Evolutionary conservation across 64 coral and sea anemone species (phyloP).

Genomic region (Stylophora pistillata): DNA sequence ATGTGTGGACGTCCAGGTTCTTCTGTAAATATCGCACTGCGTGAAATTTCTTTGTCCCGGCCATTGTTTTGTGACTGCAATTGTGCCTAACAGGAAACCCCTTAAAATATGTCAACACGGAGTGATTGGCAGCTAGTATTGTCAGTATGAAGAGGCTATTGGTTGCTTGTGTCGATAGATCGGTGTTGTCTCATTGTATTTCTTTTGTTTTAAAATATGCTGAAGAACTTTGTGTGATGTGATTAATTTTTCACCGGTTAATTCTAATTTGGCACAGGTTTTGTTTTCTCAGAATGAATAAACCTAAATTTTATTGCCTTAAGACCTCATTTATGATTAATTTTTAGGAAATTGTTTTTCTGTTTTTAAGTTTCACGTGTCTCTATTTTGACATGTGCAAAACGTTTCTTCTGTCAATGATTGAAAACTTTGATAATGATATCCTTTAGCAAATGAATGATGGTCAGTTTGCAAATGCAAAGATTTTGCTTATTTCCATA

Average conservation of each 20-base stretch:
- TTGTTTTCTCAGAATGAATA: conserved; percentile 1
- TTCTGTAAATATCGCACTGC: conserved; percentile 29
- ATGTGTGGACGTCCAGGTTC: conserved; percentile 2
- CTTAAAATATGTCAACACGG: conserved; percentile 59
- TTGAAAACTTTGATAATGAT: neutral
- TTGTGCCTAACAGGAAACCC: conserved; percentile 67
- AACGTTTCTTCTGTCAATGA: conserved; percentile 8
- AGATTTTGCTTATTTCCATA: conserved; percentile 12
- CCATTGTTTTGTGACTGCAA: conserved; percentile 27
- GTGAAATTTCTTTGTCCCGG: conserved; percentile 18
- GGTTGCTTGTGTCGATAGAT: conserved; percentile 3
- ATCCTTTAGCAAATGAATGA: neutral
- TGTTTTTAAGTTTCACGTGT: neutral
- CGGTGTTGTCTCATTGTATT: neutral
- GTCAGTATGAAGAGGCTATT: neutral
- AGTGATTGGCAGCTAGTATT: conserved; percentile 66
- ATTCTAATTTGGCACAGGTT: conserved; percentile 4
- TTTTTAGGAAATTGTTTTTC: conserved; percentile 19
- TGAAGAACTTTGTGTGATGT: neutral
- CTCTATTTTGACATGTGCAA: neutral
- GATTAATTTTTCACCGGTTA: neutral
- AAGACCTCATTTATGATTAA: conserved; percentile 10
- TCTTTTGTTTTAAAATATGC: neutral
- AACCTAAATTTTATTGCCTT: neutral
- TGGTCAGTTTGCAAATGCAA: neutral